Evolutionary conservation across 2,797 vertebrate genomes (phyloP).

Genomic region (Lithobates sylvaticus): DNA sequence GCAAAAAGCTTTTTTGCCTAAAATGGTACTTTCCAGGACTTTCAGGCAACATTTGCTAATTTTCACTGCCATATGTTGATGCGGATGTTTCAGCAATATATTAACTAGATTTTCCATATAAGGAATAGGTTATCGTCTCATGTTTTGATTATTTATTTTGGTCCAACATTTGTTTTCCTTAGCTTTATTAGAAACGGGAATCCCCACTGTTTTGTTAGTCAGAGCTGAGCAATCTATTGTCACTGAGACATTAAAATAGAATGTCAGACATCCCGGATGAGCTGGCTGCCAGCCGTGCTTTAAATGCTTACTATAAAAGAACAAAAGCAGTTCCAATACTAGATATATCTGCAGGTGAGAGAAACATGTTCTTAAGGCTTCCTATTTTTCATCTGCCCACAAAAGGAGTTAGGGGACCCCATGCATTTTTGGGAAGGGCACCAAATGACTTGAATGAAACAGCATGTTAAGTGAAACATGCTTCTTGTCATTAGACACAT

Average conservation of each 20-base stretch:
- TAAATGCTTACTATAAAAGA: neutral
- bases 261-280: neutral
- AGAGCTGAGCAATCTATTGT: conserved; percentile 26
- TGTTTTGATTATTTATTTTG: neutral
- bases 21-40: no score
- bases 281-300: neutral
- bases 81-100: neutral
- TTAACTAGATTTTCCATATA: conserved; percentile 10
- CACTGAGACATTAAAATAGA: conserved; percentile 28
- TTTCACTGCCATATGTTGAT: neutral
- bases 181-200: conserved; percentile 18
- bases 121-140: neutral
- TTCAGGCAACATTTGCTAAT: no score
- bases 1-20: no score
- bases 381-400: no score
- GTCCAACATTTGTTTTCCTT: neutral
- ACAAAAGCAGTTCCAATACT: neutral
- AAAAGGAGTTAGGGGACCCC: no score
- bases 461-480: no score
- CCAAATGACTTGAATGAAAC: no score
- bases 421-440: no score
- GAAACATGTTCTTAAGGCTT: no score
- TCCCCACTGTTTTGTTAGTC: conserved; percentile 21
- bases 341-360: neutral
- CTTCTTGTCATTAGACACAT: no score